Conservation (phyloP, 2,113 vertebrate genomes). For the Scopus umbretta region DNA sequence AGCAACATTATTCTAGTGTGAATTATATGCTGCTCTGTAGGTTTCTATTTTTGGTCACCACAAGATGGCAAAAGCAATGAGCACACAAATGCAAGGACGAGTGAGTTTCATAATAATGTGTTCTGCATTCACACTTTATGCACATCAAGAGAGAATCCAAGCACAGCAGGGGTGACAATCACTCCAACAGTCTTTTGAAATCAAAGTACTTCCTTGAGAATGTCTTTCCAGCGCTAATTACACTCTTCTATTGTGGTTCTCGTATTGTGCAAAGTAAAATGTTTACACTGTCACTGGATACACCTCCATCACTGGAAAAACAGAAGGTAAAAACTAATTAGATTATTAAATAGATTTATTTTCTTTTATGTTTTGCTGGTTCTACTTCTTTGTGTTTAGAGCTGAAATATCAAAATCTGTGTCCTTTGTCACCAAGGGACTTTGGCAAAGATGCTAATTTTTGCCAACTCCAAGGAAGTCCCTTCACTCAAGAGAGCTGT, state of each 20-base stretch:
- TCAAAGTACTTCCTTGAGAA: conserved; percentile 50
- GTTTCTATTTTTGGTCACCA: conserved; percentile 59
- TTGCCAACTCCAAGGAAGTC: neutral
- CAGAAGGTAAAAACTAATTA: neutral
- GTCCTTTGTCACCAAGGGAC: neutral
- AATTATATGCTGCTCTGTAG: conserved; percentile 10
- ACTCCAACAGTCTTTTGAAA: conserved; percentile 38
- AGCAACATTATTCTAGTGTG: conserved; percentile 33
- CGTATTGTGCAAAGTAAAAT: conserved; percentile 25
- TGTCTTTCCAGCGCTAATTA: conserved; percentile 32
- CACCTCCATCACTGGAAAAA: neutral
- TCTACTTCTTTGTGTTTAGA: neutral
- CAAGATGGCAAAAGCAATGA: conserved; percentile 62
- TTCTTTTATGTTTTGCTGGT: neutral
- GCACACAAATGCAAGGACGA: conserved; percentile 27
- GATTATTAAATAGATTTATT: neutral
- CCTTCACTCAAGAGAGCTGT: neutral
- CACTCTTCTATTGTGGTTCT: conserved; percentile 10
- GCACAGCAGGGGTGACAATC: conserved; percentile 54
- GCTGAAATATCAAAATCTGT: neutral
- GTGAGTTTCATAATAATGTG: conserved; percentile 34
- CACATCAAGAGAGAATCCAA: conserved; percentile 50
- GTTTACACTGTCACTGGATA: conserved; percentile 37
- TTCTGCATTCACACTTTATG: conserved; percentile 45
- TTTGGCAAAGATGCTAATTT: conserved; percentile 18